These are phyloP conservation scores for Tragelaphus eurycerus DNA, from an alignment of 2,797 vertebrate species.

Conservation along the genomic window DNA sequence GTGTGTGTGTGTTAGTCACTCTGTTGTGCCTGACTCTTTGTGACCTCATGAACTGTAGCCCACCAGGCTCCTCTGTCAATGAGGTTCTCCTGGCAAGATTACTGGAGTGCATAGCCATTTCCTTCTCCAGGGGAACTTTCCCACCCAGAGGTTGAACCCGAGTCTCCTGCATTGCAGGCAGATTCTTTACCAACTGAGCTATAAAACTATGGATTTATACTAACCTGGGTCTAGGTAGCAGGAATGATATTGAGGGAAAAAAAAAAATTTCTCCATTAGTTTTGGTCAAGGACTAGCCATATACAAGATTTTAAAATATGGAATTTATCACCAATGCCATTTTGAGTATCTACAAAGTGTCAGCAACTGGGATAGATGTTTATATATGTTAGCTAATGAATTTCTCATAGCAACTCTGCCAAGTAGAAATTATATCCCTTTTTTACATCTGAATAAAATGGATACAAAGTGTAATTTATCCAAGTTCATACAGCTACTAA, in stretches of 20 bases:
- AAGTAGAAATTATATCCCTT: neutral
- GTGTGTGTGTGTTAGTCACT: neutral
- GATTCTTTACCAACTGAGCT: neutral
- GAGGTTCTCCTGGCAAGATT: neutral
- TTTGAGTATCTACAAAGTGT: neutral
- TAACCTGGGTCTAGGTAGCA: neutral
- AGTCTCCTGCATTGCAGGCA: neutral
- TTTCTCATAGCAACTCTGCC: neutral
- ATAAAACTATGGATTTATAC: neutral
- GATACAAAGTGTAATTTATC: constrained; percentile 7
- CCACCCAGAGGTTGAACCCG: neutral
- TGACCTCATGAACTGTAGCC: neutral
- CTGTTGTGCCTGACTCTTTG: neutral
- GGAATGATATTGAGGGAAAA: neutral
- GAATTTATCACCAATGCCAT: neutral
- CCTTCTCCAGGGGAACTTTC: neutral
- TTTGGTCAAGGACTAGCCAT: neutral
- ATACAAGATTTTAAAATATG: neutral
- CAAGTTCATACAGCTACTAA: neutral
- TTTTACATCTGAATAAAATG: neutral
- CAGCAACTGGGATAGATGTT: neutral
- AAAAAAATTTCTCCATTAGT: neutral
- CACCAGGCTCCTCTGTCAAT: neutral
- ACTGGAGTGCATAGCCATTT: neutral
- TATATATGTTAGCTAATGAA: neutral